A percentile compares a stretch with the other conserved stretches of the same genome.
phyloP scores from a whole-genome alignment of 53 echinoderm and acorn worm genomes.

The Pentamera pediparva region DNA sequence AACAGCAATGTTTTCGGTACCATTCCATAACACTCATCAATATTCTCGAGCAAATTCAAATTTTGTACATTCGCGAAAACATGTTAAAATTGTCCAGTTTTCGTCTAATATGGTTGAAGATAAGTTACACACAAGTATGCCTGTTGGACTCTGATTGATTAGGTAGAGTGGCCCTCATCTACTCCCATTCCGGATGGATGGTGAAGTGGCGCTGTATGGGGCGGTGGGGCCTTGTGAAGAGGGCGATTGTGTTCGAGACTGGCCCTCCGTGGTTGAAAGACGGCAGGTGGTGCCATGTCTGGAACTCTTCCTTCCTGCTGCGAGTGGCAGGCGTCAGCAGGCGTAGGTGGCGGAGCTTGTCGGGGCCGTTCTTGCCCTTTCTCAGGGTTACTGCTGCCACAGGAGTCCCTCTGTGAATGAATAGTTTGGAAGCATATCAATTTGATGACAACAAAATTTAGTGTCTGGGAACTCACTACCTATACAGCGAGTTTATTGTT shows the following conservation, averaged over 20 bases:
- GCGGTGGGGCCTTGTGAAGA: slow-evolving; percentile 89
- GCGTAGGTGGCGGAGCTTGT: slow-evolving; percentile 55
- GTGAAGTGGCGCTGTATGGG: slow-evolving; percentile 86
- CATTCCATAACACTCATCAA: too few relatives aligned
- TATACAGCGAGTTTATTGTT: too few relatives aligned
- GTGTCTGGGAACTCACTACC: too few relatives aligned
- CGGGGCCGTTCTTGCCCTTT: slow-evolving; percentile 46
- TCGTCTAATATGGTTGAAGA: too few relatives aligned
- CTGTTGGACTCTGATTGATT: neutral
- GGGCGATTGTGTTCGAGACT: slow-evolving; percentile 84
- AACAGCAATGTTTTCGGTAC: too few relatives aligned
- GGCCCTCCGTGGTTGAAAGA: slow-evolving; percentile 73
- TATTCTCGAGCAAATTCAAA: neutral
- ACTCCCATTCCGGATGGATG: slow-evolving; percentile 99
- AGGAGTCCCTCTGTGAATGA: slow-evolving; percentile 46
- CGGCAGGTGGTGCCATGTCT: slow-evolving; percentile 97
- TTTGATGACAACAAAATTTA: too few relatives aligned
- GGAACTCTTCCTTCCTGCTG: slow-evolving; percentile 67
- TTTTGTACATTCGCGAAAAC: neutral
- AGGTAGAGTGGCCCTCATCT: neutral
- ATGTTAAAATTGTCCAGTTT: neutral
- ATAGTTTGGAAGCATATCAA: neutral
- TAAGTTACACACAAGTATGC: too few relatives aligned
- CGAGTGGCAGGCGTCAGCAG: slow-evolving; percentile 91
- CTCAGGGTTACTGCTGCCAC: slow-evolving; percentile 45